Conservation (phyloP, 2,888 invertebrate genomes). For the Harpalus rubripes region DNA sequence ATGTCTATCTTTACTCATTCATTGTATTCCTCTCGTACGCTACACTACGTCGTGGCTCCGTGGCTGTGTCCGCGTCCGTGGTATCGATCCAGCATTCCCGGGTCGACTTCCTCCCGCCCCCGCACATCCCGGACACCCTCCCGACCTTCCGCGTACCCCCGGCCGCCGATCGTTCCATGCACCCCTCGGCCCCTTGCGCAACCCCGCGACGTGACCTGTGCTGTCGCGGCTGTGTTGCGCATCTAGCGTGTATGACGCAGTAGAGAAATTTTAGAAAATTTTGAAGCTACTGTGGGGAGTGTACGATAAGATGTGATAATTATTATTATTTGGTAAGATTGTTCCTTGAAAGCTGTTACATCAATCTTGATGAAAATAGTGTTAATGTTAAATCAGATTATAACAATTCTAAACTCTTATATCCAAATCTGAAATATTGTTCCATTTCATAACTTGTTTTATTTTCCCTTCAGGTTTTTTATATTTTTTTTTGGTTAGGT, state of each 20-base stretch:
- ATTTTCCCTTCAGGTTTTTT: too few species aligned
- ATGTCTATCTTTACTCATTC: neutral
- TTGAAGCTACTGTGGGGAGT: neutral
- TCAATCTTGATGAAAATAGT: too few species aligned
- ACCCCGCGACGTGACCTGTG: neutral
- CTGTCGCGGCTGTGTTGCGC: neutral
- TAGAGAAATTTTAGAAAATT: neutral
- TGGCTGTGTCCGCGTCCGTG: conserved; percentile 75
- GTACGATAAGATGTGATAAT: neutral
- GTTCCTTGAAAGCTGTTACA: too few species aligned
- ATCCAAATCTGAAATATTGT: too few species aligned
- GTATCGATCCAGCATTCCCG: conserved; percentile 74
- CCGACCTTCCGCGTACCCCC: neutral
- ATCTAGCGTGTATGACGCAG: neutral
- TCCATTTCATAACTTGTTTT: too few species aligned
- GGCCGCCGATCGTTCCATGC: conserved; percentile 72
- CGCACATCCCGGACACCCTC: conserved; percentile 70
- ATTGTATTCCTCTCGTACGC: neutral
- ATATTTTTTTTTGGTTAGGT: too few species aligned
- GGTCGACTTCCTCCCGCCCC: conserved; percentile 77
- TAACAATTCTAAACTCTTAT: too few species aligned
- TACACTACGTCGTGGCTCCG: conserved; percentile 72
- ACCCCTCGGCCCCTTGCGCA: neutral
- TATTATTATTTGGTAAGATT: too few species aligned
- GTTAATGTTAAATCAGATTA: too few species aligned